Base-by-base conservation (phyloP, 2,113 vertebrate genomes). In the Beaufortia kweichowensis region DNA sequence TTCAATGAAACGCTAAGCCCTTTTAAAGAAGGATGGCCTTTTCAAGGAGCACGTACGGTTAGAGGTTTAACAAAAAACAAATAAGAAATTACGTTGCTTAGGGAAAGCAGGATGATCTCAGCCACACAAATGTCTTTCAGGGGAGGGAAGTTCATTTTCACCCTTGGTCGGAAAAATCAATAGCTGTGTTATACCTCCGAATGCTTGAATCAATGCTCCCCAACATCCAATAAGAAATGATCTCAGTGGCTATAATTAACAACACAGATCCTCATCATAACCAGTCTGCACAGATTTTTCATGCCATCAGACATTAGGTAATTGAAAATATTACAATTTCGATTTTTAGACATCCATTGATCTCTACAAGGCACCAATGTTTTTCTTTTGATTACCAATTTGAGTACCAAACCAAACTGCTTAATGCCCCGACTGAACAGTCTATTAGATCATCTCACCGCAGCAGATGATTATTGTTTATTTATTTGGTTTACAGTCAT, bases 181-280 rank as follows among this genome's bases (percentile, higher is more conserved):
- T 85, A 85, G 55, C 74, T 74, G 55, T 62, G 63, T 81, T 74
- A 69, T 63, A 64, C 28, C 78, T 81, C 78, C 75, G 68, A 69
- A 72, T 68, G 70, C 50, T 79, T 59, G 72, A 82, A 88, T 87
- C 81, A 9, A 88, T 87, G 81, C 56, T 53, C 56, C 41, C 21
- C 74, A 79, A 76, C 28, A 75, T 28, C 63, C 72, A 84, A 87
- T 81, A 81, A 83, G 71, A 86, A 90, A 85, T 75, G 57, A 77
- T 80, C n/a, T 29, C 35, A n/a, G 59, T 65, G 50, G 82, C 85
- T 81, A 79, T 82, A 86, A 90, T 90, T 85, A 87, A 85, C 79
- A 83, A 56, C 78, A 57, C 61, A 78, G 83, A 82, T 82, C 76
- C 67, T 84, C 79, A 87, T 87, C 76, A 86, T 74, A 81, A 81